phyloP scores from a whole-genome alignment of 2,113 vertebrate genomes.

The Ancistrus triradiatus region DNA sequence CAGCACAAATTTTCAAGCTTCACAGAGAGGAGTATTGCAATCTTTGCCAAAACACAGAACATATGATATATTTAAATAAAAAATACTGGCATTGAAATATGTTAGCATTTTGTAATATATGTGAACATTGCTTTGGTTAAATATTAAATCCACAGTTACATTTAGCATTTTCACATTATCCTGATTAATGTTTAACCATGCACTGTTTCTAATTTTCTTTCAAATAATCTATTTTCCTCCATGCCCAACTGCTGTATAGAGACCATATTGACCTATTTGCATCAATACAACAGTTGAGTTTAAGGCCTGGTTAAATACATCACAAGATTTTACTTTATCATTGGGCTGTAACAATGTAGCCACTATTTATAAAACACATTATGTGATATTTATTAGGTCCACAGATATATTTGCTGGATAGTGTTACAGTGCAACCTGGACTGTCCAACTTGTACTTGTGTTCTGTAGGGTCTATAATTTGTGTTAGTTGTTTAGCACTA shows the following conservation, averaged over 20 bases:
- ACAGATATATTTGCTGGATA: too few species aligned
- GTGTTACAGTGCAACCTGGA: too few species aligned
- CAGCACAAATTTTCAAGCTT: not conserved
- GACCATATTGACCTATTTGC: too few species aligned
- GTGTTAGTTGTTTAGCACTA: slow-evolving; percentile 37
- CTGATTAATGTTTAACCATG: not conserved
- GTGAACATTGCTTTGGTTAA: not conserved
- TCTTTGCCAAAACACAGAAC: not conserved
- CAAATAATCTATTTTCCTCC: too few species aligned
- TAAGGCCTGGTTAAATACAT: too few species aligned
- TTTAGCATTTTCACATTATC: not conserved
- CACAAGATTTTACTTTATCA: too few species aligned
- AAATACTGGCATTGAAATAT: not conserved
- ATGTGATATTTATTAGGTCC: too few species aligned
- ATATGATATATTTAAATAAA: not conserved
- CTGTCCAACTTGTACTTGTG: slow-evolving; percentile 4
- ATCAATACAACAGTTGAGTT: too few species aligned
- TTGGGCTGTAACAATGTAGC: too few species aligned
- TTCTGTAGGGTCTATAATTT: slow-evolving; percentile 38
- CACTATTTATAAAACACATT: too few species aligned
- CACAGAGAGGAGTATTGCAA: too few species aligned
- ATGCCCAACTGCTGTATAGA: slow-evolving; percentile 20
- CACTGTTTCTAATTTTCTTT: too few species aligned
- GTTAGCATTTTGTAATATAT: not conserved
- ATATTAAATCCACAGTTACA: not conserved